These are phyloP conservation scores for Philereme vetulata DNA, from an alignment of 2,888 invertebrate species.

Conservation along the genomic window DNA sequence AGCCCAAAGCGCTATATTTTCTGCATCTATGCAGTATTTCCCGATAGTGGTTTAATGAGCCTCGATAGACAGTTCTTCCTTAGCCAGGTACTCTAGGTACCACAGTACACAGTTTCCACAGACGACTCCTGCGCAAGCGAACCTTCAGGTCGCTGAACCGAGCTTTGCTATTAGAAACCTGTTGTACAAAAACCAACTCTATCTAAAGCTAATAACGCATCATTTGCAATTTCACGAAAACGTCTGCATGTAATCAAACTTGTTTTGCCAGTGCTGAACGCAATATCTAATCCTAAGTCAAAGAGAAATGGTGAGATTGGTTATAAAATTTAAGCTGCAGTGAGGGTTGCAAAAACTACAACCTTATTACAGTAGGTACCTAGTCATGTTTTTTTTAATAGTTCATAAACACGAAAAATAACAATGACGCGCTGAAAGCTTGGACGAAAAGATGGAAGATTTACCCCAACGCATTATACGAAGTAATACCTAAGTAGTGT, in stretches of 20 bases:
- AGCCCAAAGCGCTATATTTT: too few relatives aligned
- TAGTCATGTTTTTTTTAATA: too few relatives aligned
- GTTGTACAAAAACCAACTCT: conserved; percentile 42
- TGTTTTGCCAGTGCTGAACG: conserved; percentile 46
- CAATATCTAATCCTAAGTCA: conserved; percentile 37
- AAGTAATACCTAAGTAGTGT: too few relatives aligned
- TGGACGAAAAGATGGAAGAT: too few relatives aligned
- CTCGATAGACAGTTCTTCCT: background rate
- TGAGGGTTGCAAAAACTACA: too few relatives aligned
- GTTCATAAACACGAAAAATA: too few relatives aligned
- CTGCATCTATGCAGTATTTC: too few relatives aligned
- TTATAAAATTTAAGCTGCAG: conserved; percentile 22
- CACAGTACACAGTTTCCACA: too few relatives aligned
- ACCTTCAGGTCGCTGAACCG: conserved; percentile 68
- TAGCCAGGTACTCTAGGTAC: background rate
- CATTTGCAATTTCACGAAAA: conserved; percentile 29
- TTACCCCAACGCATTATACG: too few relatives aligned
- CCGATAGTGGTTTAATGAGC: too few relatives aligned
- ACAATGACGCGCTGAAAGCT: too few relatives aligned
- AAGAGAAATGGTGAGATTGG: conserved; percentile 41
- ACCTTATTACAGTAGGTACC: too few relatives aligned
- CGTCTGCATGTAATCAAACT: conserved; percentile 69
- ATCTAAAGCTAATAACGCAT: conserved; percentile 8
- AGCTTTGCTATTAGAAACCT: conserved; percentile 54
- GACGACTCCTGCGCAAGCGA: conserved; percentile 50